phyloP scores from a whole-genome alignment of 2,113 vertebrate genomes.

The Miniopterus natalensis region DNA sequence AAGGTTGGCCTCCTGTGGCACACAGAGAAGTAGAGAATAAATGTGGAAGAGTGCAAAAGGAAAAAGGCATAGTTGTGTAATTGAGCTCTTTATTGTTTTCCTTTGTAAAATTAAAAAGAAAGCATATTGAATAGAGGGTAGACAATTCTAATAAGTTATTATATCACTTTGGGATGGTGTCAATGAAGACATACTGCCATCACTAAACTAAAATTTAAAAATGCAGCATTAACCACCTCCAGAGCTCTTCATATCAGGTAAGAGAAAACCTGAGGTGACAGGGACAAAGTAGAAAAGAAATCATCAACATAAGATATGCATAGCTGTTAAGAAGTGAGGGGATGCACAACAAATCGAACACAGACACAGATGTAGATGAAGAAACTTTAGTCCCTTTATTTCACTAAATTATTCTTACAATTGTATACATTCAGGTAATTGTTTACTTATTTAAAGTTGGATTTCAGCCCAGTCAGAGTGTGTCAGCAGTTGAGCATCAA shows the following conservation, averaged over 20 bases:
- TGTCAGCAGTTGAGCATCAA: too few relatives aligned
- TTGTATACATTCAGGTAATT: background rate
- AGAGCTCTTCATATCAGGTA: background rate
- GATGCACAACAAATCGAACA: background rate
- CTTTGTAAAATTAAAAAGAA: background rate
- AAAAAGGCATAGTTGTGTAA: background rate
- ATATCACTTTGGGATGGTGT: background rate
- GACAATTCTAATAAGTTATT: background rate
- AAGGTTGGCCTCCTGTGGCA: rapidly evolving
- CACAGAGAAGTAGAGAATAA: background rate
- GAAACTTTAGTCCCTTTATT: background rate
- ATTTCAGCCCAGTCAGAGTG: background rate
- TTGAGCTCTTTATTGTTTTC: background rate
- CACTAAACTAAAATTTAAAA: background rate
- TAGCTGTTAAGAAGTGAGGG: background rate
- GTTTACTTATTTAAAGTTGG: background rate
- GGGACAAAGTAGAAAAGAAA: background rate
- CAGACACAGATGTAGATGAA: background rate
- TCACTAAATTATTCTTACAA: rapidly evolving
- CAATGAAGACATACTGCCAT: background rate
- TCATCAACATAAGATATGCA: background rate
- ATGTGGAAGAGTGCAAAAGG: background rate
- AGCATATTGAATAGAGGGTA: background rate
- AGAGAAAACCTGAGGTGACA: background rate
- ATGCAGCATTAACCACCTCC: background rate